Base-by-base conservation (phyloP, 2,113 vertebrate genomes). In the Odobenus rosmarus region DNA sequence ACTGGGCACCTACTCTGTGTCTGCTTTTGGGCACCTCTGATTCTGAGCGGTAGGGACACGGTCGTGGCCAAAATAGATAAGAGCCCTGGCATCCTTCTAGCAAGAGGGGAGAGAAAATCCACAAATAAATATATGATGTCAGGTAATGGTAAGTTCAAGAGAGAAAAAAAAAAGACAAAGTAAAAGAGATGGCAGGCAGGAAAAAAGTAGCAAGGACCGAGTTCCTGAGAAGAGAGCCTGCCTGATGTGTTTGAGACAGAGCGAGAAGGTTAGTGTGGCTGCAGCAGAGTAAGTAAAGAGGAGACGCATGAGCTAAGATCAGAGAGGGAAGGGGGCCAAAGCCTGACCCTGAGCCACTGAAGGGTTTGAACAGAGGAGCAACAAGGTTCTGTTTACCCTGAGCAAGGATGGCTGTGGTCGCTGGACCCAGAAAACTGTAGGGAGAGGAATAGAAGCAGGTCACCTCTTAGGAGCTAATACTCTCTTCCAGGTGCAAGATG, bases 381-480 rank as follows among this genome's bases (percentile, higher is more conserved):
- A 8, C 24, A 3, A n/a, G 26, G 3, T 24, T 21, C 72, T 16
- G 4, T 15, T 55, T 24, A 26, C 4, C 23, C 10, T 1, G 0
- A 0, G 0, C 51, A 39, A 18, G 23, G 74, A 26, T 80, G 13
- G 23, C 53, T 53, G 16, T 26, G 74, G 59, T 14, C 6, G 4
- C 24, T 36, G 39, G 1, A 16, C 31, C 55, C 55, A 24, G 21
- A 33, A 90, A 36, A 19, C 14, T 8, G 10, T 1, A 88, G n/a
- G 61, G 19, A 16, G 67, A 55, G 51, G 33, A 59, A 69, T 0
- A 49, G 59, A 51, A 67, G 28, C 31, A 16, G 21, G 23, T 8
- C 0, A 7, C 10, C 39, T 71, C 72, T 24, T 9, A 3, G 23
- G 33, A 81, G 18, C 49, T 23, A 11, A 59, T 7, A 61, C 7